A percentile compares a stretch with the other conserved stretches of the same genome.
phyloP scores from a whole-genome alignment of 2,113 vertebrate genomes.

The Oplegnathus fasciatus region DNA sequence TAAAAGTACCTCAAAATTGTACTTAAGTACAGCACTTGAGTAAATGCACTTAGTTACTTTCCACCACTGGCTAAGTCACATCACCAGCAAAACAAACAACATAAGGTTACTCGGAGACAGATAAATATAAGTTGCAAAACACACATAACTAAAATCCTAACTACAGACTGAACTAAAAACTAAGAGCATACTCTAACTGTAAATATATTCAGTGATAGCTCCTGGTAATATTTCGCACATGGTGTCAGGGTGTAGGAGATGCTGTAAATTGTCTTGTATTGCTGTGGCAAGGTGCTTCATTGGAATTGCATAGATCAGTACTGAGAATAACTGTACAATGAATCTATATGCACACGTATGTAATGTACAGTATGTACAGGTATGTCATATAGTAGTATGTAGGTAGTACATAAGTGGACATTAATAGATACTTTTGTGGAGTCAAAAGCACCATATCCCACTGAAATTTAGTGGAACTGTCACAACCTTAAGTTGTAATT shows the following conservation, averaged over 20 bases:
- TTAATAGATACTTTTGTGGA: background rate
- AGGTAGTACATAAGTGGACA: background rate
- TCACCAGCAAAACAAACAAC: background rate
- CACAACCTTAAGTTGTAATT: background rate
- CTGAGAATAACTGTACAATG: background rate
- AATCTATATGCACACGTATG: background rate
- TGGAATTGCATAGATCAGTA: background rate
- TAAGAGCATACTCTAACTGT: too few species aligned
- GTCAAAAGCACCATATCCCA: background rate
- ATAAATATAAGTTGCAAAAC: background rate
- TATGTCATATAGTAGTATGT: background rate
- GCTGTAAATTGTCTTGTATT: background rate
- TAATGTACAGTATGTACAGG: background rate
- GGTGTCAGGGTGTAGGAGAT: background rate
- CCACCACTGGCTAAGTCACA: background rate
- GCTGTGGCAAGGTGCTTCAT: background rate
- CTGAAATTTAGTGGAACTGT: background rate
- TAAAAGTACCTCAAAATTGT: too few species aligned
- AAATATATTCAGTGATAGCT: too few species aligned
- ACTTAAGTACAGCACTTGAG: too few species aligned
- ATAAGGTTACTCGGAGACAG: background rate
- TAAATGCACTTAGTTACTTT: too few species aligned
- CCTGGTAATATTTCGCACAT: too few species aligned
- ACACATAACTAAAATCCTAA: background rate
- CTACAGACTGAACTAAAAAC: background rate